A percentile compares a stretch with the other conserved stretches of the same genome.
These are phyloP conservation scores for Chromoteleia sp. DNA, from an alignment of 2,888 invertebrate species.

Conservation along the genomic window DNA sequence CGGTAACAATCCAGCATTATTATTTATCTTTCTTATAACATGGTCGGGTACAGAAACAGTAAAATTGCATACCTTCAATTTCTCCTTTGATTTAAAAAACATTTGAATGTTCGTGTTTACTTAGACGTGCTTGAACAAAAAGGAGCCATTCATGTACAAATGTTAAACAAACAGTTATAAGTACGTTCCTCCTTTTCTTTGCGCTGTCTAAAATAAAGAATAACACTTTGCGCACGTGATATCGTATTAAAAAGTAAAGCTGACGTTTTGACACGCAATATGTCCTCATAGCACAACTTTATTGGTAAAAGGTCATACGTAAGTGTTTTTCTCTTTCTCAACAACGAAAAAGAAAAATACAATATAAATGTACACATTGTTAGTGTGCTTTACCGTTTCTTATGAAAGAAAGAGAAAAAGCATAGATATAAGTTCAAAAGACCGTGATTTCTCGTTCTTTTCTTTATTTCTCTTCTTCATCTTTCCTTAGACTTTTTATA, in stretches of 20 bases:
- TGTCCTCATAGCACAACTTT: conserved; percentile 53
- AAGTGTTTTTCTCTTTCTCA: conserved; percentile 48
- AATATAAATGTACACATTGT: conserved; percentile 58
- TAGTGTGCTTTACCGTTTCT: conserved; percentile 48
- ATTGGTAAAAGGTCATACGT: conserved; percentile 49
- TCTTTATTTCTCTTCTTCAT: conserved; percentile 52
- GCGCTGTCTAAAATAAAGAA: conserved; percentile 18
- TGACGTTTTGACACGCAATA: conserved; percentile 54
- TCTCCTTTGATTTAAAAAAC: conserved; percentile 1
- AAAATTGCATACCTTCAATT: conserved; percentile 13
- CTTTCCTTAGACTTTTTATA: conserved; percentile 25
- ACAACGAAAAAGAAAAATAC: conserved; percentile 42
- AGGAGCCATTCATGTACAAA: conserved; percentile 9
- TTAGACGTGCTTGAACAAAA: not conserved
- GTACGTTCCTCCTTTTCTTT: conserved; percentile 14
- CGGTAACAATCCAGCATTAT: no score
- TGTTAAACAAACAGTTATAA: conserved; percentile 35
- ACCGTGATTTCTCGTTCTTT: conserved; percentile 47
- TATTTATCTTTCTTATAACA: no score
- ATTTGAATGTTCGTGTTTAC: conserved; percentile 10
- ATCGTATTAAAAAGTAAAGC: conserved; percentile 48
- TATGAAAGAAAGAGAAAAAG: conserved; percentile 33
- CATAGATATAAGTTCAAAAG: conserved; percentile 51
- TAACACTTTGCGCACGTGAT: conserved; percentile 26
- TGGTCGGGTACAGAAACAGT: not conserved